These are phyloP conservation scores for Pissodes strobi DNA, from an alignment of 1,140 invertebrate genomes.

Conservation along the genomic window DNA sequence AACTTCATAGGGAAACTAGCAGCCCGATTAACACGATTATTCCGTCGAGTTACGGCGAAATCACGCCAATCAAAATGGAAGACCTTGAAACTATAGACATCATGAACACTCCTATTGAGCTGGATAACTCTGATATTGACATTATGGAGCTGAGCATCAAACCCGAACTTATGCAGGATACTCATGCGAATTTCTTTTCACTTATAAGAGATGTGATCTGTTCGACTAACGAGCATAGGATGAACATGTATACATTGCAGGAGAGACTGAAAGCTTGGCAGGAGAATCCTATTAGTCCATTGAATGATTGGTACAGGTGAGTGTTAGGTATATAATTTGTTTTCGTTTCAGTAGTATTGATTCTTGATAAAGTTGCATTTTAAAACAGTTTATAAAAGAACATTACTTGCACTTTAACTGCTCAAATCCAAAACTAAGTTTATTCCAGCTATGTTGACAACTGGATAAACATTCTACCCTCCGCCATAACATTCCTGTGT, in stretches of 20 bases:
- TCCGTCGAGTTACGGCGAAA: constrained; percentile 45
- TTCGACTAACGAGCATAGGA: constrained; percentile 79
- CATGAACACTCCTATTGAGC: constrained; percentile 68
- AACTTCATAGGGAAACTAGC: background rate
- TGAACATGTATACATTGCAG: constrained; percentile 74
- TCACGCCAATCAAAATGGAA: constrained; percentile 56
- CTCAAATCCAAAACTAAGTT: background rate
- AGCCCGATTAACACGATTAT: constrained; percentile 19
- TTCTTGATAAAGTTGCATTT: background rate
- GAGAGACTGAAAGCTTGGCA: constrained; percentile 79
- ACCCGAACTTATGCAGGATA: constrained; percentile 69
- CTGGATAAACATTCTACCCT: constrained; percentile 78
- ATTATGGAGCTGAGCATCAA: constrained; percentile 58
- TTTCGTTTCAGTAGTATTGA: background rate
- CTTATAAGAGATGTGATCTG: constrained; percentile 80
- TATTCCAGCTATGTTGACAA: constrained; percentile 62
- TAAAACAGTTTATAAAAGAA: background rate
- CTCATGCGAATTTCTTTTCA: constrained; percentile 81
- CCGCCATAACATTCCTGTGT: constrained; percentile 84
- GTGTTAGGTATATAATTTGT: too few relatives aligned
- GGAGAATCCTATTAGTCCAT: constrained; percentile 75
- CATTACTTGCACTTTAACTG: background rate
- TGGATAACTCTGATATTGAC: constrained; percentile 64
- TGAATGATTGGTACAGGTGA: constrained; percentile 75
- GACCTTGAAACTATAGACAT: constrained; percentile 67